These are phyloP conservation scores for Epinephelus awoara DNA, from an alignment of 2,797 vertebrate species.

Conservation along the genomic window DNA sequence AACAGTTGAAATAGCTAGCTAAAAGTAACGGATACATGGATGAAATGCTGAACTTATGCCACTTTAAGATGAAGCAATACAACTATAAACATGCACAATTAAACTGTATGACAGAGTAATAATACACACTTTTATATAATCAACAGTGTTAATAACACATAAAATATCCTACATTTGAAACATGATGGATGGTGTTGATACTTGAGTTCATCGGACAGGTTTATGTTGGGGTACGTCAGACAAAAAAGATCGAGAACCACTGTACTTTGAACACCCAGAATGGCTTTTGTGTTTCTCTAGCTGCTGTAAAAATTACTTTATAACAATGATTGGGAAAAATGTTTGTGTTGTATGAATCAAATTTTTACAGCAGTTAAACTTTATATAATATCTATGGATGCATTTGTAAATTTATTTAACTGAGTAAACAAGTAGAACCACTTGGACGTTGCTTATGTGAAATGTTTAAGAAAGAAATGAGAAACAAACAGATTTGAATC, in stretches of 20 bases:
- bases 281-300: slow-evolving; percentile 68
- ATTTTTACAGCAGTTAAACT: slow-evolving; percentile 47
- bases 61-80: too few relatives aligned
- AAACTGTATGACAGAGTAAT: too few relatives aligned
- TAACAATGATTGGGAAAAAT: slow-evolving; percentile 13
- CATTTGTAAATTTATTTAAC: slow-evolving; percentile 33
- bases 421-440: slow-evolving; percentile 41
- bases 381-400: slow-evolving; percentile 28
- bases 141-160: too few relatives aligned
- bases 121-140: too few relatives aligned
- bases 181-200: too few relatives aligned
- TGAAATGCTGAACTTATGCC: too few relatives aligned
- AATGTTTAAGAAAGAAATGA: slow-evolving; percentile 29
- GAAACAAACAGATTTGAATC: slow-evolving; percentile 21
- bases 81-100: too few relatives aligned
- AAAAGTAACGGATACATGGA: too few relatives aligned
- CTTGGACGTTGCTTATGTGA: slow-evolving; percentile 42
- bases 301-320: slow-evolving; percentile 59
- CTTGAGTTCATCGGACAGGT: too few relatives aligned
- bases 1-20: too few relatives aligned
- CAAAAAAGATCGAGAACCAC: slow-evolving; percentile 32
- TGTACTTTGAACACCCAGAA: slow-evolving; percentile 56
- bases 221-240: not conserved
- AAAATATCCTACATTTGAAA: too few relatives aligned
- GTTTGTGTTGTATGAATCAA: slow-evolving; percentile 1